Evolutionary conservation across 2,113 vertebrate species (phyloP).

Genomic region (Mus musculus): DNA sequence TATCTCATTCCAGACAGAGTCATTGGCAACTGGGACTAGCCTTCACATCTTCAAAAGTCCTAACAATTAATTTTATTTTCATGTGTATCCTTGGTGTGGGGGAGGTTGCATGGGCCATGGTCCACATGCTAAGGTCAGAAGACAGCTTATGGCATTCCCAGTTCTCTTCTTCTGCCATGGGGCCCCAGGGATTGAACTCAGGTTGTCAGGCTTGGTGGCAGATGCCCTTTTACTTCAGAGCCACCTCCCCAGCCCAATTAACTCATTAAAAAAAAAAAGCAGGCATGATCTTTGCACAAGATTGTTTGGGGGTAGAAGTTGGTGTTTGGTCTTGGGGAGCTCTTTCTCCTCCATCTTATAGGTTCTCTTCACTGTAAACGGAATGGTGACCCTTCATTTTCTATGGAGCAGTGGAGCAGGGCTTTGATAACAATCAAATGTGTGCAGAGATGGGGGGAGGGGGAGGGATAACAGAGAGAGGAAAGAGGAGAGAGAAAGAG

Average conservation of each 20-base stretch:
- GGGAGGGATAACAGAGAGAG: background rate
- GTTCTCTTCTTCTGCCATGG: background rate
- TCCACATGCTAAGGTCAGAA: background rate
- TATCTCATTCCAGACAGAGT: too few species aligned
- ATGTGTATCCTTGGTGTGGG: background rate
- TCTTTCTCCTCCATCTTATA: background rate
- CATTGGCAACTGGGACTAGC: too few species aligned
- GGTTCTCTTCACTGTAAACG: background rate
- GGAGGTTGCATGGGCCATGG: background rate
- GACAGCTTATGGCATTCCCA: background rate
- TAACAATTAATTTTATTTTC: background rate
- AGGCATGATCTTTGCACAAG: background rate
- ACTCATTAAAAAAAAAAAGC: background rate
- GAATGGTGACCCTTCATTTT: background rate
- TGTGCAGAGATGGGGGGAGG: background rate
- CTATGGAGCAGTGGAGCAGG: background rate
- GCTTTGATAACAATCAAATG: background rate
- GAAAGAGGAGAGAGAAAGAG: background rate
- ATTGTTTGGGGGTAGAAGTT: background rate
- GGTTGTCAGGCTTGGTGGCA: background rate
- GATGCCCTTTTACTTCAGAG: background rate
- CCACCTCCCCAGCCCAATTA: background rate
- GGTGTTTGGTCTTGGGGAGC: background rate
- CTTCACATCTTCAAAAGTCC: background rate
- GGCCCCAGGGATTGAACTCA: background rate